Base-by-base conservation (phyloP, 2,888 invertebrate genomes). In the Calliscelio sp. region DNA sequence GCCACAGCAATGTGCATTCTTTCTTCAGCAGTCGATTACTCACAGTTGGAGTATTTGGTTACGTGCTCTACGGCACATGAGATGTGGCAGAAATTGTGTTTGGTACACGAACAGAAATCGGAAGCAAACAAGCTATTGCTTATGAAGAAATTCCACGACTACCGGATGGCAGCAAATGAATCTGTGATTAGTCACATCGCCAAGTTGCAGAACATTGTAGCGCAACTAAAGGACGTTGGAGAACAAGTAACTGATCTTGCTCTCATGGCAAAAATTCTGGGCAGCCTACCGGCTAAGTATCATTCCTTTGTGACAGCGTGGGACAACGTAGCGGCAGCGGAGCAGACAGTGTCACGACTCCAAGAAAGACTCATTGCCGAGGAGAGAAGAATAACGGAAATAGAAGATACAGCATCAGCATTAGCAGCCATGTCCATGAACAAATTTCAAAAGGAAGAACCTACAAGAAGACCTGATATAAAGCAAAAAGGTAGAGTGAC, bases 301-400 rank as follows among this genome's bases (percentile, higher is more conserved):
- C 66, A 51, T 35, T 22, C 51, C 1, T 18, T 66, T 22, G 66
- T 51, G 35, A 66, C 66, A 18, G 66, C 51, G n/a, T 66, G 66
- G 66, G 35, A 66, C 66, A 66, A 66, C n/a, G 66, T 66, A 2
- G 1, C 66, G 1, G n/a, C n/a, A n/a, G n/a, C n/a, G n/a, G n/a
- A n/a, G n/a, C n/a, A n/a, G n/a, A n/a, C n/a, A n/a, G n/a, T n/a
- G n/a, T n/a, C n/a, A n/a, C n/a, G n/a, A n/a, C n/a, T n/a, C n/a
- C n/a, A n/a, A n/a, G 65, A 65, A 32, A 7, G 65, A 14, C 24
- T 51, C 10, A 66, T 51, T n/a, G 66, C 66, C 16, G 66, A 66
- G 46, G 83, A 87, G 53, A 22, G 51, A 63, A 51, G 81, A 28
- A 24, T 78, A 7, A 46, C 32, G 10, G 68, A 38, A n/a, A 73